These are phyloP conservation scores for Serilophus lunatus DNA, from an alignment of 2,113 vertebrate genomes.

Conservation along the genomic window DNA sequence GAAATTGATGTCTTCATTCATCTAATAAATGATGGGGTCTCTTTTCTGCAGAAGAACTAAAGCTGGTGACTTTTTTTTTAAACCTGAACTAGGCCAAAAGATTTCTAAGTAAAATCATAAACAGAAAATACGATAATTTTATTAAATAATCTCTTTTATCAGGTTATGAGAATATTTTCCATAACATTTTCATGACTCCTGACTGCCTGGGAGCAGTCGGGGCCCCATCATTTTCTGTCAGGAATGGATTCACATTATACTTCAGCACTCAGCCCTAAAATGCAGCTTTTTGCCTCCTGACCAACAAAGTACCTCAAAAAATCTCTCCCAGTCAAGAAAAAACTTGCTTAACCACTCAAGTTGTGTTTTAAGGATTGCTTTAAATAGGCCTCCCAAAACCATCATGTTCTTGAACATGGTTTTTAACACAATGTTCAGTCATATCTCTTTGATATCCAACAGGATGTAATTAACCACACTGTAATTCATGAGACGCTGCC, in stretches of 20 bases:
- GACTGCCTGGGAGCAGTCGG: background rate
- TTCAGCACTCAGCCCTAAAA: background rate
- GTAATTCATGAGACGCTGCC: background rate
- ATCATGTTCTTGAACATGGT: accelerated
- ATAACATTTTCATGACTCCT: background rate
- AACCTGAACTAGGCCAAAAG: constrained; percentile 49
- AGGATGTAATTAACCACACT: background rate
- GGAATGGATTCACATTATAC: background rate
- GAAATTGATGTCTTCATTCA: constrained; percentile 81
- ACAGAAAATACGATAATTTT: constrained; percentile 45
- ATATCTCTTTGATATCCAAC: accelerated
- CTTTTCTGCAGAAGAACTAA: constrained; percentile 57
- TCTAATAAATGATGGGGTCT: constrained; percentile 72
- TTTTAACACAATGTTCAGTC: background rate
- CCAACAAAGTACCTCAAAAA: background rate
- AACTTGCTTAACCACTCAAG: background rate
- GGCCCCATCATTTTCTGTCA: accelerated
- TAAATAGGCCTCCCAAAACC: background rate
- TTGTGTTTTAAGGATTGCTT: background rate
- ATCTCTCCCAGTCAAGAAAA: background rate
- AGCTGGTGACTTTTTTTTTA: constrained; percentile 14
- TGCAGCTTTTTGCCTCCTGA: background rate
- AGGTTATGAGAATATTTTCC: background rate
- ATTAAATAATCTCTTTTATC: constrained; percentile 41
- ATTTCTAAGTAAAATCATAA: constrained; percentile 64